Conservation (phyloP, 2,797 vertebrate genomes). For the Mus spretus region DNA sequence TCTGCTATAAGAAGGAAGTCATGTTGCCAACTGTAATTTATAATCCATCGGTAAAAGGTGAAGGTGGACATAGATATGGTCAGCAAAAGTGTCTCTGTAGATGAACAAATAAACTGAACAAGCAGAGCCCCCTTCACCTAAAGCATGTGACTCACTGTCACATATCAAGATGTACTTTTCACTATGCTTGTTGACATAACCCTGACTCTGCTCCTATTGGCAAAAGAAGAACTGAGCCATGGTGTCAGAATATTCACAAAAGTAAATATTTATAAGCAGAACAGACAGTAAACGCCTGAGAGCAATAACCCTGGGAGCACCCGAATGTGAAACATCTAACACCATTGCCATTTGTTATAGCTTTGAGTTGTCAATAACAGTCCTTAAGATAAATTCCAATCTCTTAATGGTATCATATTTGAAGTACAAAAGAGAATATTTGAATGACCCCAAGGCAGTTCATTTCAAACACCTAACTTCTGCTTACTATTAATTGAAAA, state of each 20-base stretch:
- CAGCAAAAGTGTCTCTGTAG: slow-evolving; percentile 15
- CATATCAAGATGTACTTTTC: slow-evolving; percentile 67
- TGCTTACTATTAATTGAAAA: slow-evolving; percentile 42
- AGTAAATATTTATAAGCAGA: slow-evolving; percentile 80
- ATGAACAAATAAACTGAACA: slow-evolving; percentile 68
- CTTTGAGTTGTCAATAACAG: slow-evolving; percentile 70
- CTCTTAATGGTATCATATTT: slow-evolving; percentile 31
- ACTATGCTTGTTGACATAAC: slow-evolving; percentile 68
- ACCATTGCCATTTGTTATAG: slow-evolving; percentile 64
- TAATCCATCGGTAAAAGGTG: slow-evolving; percentile 52
- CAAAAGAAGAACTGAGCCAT: slow-evolving; percentile 60
- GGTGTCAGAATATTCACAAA: slow-evolving; percentile 62
- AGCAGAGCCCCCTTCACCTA: slow-evolving; percentile 28
- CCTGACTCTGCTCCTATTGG: slow-evolving; percentile 52
- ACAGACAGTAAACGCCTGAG: slow-evolving; percentile 74
- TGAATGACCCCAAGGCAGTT: slow-evolving; percentile 38
- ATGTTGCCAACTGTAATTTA: slow-evolving; percentile 67
- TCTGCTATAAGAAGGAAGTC: slow-evolving; percentile 12
- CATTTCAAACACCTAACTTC: slow-evolving; percentile 63
- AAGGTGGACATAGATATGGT: not conserved
- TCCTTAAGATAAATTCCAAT: slow-evolving; percentile 77
- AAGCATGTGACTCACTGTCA: slow-evolving; percentile 14
- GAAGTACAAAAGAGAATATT: slow-evolving; percentile 63
- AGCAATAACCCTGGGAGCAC: slow-evolving; percentile 67
- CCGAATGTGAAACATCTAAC: slow-evolving; percentile 58